A percentile compares a stretch with the other conserved stretches of the same genome.
phyloP scores from a whole-genome alignment of 1,140 invertebrate species.

The Acromyrmex charruanus region DNA sequence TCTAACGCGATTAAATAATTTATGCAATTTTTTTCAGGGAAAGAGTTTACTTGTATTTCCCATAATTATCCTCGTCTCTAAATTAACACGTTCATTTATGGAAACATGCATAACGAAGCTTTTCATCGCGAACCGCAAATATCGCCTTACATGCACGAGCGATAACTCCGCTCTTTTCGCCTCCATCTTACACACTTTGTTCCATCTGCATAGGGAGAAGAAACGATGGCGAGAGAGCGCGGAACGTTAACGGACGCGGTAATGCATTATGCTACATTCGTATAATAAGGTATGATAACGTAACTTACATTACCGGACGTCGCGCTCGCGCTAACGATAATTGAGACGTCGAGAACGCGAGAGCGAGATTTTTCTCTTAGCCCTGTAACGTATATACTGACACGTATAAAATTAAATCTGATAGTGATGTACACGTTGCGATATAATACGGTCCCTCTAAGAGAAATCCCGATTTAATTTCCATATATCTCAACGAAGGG shows the following conservation, averaged over 20 bases:
- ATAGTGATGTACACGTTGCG: constrained; percentile 48
- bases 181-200: constrained; percentile 41
- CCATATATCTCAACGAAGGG: constrained; percentile 8
- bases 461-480: constrained; percentile 57
- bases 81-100: constrained; percentile 42
- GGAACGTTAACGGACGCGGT: constrained; percentile 50
- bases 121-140: constrained; percentile 28
- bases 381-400: constrained; percentile 40
- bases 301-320: constrained; percentile 61
- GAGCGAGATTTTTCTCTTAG: constrained; percentile 58
- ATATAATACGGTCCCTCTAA: constrained; percentile 40
- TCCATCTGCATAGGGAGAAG: constrained; percentile 35
- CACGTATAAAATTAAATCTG: constrained; percentile 61
- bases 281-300: constrained; percentile 64
- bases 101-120: constrained; percentile 41
- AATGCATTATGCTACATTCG: constrained; percentile 64
- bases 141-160: constrained; percentile 48
- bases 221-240: constrained; percentile 45
- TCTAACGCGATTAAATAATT: constrained; percentile 45
- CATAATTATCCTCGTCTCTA: constrained; percentile 15
- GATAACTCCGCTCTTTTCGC: constrained; percentile 46
- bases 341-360: constrained; percentile 58
- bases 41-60: not conserved
- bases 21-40: not conserved
- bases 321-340: constrained; percentile 61